These are phyloP conservation scores for Drosophila eohydei DNA, from an alignment of 2,888 invertebrate species.

Conservation along the genomic window DNA sequence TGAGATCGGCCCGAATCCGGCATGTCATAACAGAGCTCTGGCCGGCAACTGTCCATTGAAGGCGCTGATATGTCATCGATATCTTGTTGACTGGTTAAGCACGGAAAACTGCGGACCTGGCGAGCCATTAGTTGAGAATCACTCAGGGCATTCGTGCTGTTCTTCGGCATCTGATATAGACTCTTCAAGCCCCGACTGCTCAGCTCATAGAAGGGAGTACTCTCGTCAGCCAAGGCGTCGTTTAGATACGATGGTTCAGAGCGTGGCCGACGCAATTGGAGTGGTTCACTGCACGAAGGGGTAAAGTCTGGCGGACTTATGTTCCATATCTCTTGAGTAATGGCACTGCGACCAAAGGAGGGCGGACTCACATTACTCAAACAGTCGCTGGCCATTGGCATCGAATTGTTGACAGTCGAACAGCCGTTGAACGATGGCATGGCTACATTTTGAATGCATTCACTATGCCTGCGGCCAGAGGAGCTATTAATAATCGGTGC, in stretches of 20 bases:
- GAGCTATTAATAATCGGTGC: background rate
- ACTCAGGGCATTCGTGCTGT: background rate
- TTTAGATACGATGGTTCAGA: slow-evolving; percentile 3
- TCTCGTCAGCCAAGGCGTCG: slow-evolving; percentile 18
- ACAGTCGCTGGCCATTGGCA: slow-evolving; percentile 21
- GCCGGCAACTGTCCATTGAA: background rate
- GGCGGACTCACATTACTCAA: slow-evolving; percentile 32
- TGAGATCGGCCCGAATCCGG: background rate
- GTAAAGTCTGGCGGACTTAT: slow-evolving; percentile 6
- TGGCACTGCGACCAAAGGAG: slow-evolving; percentile 10
- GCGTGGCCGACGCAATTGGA: background rate
- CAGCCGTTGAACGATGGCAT: slow-evolving; percentile 18
- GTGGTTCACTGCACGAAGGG: background rate
- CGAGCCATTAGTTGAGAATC: slow-evolving; percentile 4
- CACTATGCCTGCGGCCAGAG: background rate
- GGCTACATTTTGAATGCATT: slow-evolving; percentile 20
- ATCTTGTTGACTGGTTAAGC: slow-evolving; percentile 25
- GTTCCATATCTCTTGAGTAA: slow-evolving; percentile 5
- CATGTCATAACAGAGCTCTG: background rate
- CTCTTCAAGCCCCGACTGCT: background rate
- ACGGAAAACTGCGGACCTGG: slow-evolving; percentile 36
- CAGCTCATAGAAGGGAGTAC: background rate
- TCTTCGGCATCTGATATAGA: background rate
- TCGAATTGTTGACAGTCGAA: background rate
- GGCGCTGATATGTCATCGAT: slow-evolving; percentile 42